Evolutionary conservation across 2,113 vertebrate genomes (phyloP), one percentile per base, ranked within the genome.

Genomic region (Tretioscincus oriximinensis): DNA sequence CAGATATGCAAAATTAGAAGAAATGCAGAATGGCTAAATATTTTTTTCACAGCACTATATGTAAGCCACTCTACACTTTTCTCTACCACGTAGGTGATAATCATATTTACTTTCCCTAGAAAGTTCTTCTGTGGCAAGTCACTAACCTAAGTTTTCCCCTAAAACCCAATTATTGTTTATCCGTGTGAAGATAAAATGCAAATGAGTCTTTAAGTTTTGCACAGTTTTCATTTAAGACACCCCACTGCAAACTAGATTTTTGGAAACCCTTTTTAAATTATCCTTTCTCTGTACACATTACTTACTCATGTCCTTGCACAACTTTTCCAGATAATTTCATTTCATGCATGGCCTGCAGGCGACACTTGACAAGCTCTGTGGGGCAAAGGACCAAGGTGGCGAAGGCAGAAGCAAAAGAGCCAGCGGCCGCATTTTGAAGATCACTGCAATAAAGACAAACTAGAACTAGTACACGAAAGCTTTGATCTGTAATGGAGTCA

Each of bases 301-400:
- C 97, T 95, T 95, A 99, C 97, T 96, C 97, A 26, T 98, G 97
- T 83, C 96, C 94, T 54, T 89, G 89, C 2, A 90, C 67, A n/a
- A 99, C 95, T 90, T 96, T 98, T 31, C 98, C 98, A 0, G 97
- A 97, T 0, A 93, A 21, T 87, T 97, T 93, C 98, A 99, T 97
- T 82, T 99, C 98, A 1, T 96, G 95, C 98, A 99, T 99, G 84
- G 97, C 94, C 91, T 99, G 98, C 49, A 99, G 95, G 4, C 98
- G 95, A 90, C 98, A 99, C 93, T 99, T 99, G 76, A 99, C 97
- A 1, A 99, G 96, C 89, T 99, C 98, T 0, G 97, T 98, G 72
- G 98, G 98, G 76, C 98, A 99, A 7, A 99, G 96, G 7, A 97
- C 98, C 18, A 99, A 87, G 0, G 98, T 96, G 9, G 98, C 97